Evolutionary conservation across 2,888 invertebrate genomes (phyloP), one percentile per base, ranked within the genome.

Genomic region (Caenorhabditis parvicauda): DNA sequence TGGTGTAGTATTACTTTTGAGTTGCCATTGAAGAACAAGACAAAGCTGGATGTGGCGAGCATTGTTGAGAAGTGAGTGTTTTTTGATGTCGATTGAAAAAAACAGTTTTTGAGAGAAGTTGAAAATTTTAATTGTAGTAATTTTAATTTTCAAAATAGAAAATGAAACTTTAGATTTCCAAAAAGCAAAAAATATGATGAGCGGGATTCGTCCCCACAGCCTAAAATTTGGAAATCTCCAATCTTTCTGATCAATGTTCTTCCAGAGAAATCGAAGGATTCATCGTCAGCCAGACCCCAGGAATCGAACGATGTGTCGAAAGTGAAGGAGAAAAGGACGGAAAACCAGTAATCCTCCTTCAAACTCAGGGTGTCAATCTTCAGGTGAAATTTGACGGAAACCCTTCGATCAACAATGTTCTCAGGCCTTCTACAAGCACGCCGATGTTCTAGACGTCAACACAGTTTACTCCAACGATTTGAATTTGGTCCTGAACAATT

Each of bases 281-380:
- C 49, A 79, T 84, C 3, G 77, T 85, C 12, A 88, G 90, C 82
- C 88, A 91, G 83, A 87, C 90, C 0, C 87, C 88, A 0, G 86
- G 88, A 39, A 91, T 96, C 55, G 58, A 90, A 87, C 86, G 90
- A 56, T 92, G 92, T 0, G 90, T 95, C 53, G 88, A 90, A 0
- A 89, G 88, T 63, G 82, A 83, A 46, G 82, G 82, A 41, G 80
- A 78, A 27, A 64, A 72, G 17, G 81, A 84, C 47, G 81, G 82
- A 43, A 77, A 79, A 27, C 64, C 69, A 17, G 37, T 54, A 3
- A 59, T 54, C 29, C 86, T 88, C 63, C 84, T 98, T 0, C 90
- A 91, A 83, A 96, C 96, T 0, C 96, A 98, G 79, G 98, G 96
- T 3, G 89, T 95, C 47, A 96, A 96, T 80, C 88, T 96, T 53